Evolutionary conservation across 2,113 vertebrate species (phyloP).

Genomic region (Noturus placidus): DNA sequence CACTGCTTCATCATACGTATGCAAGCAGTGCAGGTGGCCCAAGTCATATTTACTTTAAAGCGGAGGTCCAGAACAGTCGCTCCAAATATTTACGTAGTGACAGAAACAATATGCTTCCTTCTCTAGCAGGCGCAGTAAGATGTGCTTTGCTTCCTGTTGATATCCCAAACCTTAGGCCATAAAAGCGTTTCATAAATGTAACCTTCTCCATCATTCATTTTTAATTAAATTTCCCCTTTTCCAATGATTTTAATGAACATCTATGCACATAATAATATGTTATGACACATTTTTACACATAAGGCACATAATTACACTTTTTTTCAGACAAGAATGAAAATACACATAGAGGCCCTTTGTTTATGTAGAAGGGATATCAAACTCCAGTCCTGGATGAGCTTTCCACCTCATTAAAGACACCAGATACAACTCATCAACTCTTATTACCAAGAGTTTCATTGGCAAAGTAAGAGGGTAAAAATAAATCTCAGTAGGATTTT

Average conservation of each 20-base stretch:
- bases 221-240: neutral
- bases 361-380: neutral
- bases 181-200: neutral
- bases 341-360: neutral
- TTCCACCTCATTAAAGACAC: neutral
- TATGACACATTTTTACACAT: neutral
- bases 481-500: neutral
- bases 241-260: neutral
- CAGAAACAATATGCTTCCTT: conserved; percentile 20
- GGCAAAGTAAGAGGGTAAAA: neutral
- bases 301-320: neutral
- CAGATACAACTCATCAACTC: neutral
- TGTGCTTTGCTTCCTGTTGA: neutral
- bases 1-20: neutral
- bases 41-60: conserved; percentile 27
- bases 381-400: neutral
- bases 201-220: neutral
- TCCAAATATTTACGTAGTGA: conserved; percentile 39
- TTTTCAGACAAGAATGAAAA: neutral
- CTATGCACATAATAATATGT: neutral
- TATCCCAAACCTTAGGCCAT: neutral
- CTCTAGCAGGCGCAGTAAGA: neutral
- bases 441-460: neutral
- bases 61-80: neutral
- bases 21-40: neutral